These are phyloP conservation scores for Machaerirhynchus nigripectus DNA, from an alignment of 2,113 vertebrate species.

Conservation along the genomic window DNA sequence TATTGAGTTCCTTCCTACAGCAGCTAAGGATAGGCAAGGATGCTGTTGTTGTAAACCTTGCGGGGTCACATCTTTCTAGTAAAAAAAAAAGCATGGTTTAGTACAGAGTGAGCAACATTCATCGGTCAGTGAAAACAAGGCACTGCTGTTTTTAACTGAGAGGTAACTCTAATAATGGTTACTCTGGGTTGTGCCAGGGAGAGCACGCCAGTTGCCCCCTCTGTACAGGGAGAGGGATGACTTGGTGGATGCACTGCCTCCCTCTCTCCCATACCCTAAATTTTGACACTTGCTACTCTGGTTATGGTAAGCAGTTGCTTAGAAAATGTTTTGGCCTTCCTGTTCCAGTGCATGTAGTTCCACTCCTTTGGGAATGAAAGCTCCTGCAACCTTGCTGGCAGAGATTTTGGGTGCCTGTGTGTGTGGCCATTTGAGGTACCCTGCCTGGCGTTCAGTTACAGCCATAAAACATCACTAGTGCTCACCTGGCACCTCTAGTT, in stretches of 20 bases:
- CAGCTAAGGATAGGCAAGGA: background rate
- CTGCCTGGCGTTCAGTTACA: background rate
- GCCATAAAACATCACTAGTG: background rate
- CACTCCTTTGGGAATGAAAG: background rate
- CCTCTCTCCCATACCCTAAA: background rate
- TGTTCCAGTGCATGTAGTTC: background rate
- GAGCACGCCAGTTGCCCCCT: fast-evolving
- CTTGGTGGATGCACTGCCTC: background rate
- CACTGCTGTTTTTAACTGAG: background rate
- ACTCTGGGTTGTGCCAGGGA: background rate
- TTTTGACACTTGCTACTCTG: background rate
- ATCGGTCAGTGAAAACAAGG: background rate
- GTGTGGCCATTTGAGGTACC: background rate
- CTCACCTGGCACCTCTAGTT: background rate
- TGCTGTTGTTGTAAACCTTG: background rate
- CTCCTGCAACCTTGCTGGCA: background rate
- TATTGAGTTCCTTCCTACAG: background rate
- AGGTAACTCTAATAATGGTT: background rate
- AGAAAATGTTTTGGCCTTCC: background rate
- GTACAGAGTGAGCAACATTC: background rate
- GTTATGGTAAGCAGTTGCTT: background rate
- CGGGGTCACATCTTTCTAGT: background rate
- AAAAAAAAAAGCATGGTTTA: background rate
- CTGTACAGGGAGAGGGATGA: background rate
- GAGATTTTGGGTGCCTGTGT: background rate